Percentiles rank a stretch among this genome's conserved stretches.
Conservation (phyloP, 2,888 invertebrate genomes). For the Cryptophagus acutangulus region DNA sequence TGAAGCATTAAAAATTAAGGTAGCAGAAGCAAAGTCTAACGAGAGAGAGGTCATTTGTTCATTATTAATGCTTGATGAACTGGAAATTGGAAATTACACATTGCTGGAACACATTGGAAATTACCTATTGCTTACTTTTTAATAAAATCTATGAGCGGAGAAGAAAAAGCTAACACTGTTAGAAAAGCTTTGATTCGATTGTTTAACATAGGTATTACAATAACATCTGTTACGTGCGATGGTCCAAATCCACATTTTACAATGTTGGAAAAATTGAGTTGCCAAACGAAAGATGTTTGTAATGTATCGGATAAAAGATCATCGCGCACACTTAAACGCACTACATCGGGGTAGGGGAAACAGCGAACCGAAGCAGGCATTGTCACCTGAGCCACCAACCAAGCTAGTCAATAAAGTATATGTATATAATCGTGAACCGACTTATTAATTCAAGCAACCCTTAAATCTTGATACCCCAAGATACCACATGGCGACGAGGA, state of each 20-base stretch:
- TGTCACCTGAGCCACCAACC: no score
- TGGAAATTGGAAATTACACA: constrained; percentile 23
- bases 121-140: constrained; percentile 5
- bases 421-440: no score
- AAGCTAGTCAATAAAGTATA: no score
- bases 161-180: constrained; percentile 11
- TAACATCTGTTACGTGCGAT: constrained; percentile 8
- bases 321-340: no score
- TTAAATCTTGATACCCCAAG: no score
- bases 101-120: constrained; percentile 15
- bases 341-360: no score
- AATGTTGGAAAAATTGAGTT: constrained; percentile 3
- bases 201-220: constrained; percentile 4
- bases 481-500: no score
- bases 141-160: constrained; percentile 8
- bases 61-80: constrained; percentile 23
- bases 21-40: constrained; percentile 7
- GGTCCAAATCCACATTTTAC: constrained; percentile 9
- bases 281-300: no score
- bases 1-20: constrained; percentile 12
- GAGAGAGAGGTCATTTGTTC: constrained; percentile 13
- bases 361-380: no score
- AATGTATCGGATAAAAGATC: no score
- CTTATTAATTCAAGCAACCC: no score
- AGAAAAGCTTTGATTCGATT: constrained; percentile 4